These are phyloP conservation scores for Tricholaema leucomelas DNA, from an alignment of 2,113 vertebrate genomes.

Conservation along the genomic window DNA sequence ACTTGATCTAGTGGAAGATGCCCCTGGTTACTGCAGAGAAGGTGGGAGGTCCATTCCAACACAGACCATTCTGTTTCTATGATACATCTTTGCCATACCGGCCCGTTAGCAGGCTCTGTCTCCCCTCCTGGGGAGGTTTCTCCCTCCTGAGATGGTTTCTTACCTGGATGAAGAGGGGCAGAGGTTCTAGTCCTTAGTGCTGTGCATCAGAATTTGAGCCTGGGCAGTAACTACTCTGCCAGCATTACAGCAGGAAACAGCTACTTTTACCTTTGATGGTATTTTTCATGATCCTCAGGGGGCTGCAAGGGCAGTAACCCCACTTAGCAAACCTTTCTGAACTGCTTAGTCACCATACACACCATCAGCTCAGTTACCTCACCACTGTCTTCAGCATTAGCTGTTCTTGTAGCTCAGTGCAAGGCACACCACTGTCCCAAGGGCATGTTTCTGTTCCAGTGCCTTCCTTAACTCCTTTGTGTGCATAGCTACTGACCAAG, in stretches of 20 bases:
- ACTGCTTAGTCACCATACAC: not conserved
- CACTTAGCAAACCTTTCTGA: not conserved
- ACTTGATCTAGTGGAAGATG: too few relatives aligned
- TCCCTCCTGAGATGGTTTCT: not conserved
- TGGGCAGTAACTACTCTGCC: not conserved
- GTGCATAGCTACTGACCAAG: not conserved
- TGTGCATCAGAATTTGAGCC: not conserved
- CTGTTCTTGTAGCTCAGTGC: not conserved
- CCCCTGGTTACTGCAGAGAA: too few relatives aligned
- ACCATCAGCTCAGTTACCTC: too few relatives aligned
- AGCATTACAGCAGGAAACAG: not conserved
- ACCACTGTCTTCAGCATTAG: too few relatives aligned
- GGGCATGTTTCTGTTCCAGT: too few relatives aligned
- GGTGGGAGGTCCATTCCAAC: too few relatives aligned
- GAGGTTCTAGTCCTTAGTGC: not conserved
- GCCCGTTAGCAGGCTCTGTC: not conserved
- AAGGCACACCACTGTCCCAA: too few relatives aligned
- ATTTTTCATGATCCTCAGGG: not conserved
- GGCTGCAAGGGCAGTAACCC: not conserved
- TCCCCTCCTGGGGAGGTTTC: too few relatives aligned
- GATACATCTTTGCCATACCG: not conserved
- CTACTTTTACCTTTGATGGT: not conserved
- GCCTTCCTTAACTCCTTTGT: not conserved
- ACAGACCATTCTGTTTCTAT: too few relatives aligned
- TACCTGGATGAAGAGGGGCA: not conserved